A percentile compares a stretch with the other conserved stretches of the same genome.
phyloP scores from a whole-genome alignment of 1,140 invertebrate genomes.

The Zaprionus vittiger region DNA sequence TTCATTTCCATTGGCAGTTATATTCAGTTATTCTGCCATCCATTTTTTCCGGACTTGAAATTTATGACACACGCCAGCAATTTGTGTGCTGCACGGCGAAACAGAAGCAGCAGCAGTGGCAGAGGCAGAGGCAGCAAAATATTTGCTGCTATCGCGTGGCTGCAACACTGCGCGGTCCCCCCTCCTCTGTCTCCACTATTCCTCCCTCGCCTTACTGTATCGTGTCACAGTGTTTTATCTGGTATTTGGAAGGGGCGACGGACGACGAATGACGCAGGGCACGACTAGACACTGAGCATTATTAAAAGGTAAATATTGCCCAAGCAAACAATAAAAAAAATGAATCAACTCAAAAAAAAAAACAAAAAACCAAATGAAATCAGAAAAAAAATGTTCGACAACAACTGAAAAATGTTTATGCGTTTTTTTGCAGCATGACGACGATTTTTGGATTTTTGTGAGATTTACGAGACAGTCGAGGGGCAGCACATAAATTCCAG shows the following conservation, averaged over 20 bases:
- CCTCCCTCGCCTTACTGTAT: not conserved
- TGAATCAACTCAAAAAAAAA: slow-evolving; percentile 18
- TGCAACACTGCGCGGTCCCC: slow-evolving; percentile 37
- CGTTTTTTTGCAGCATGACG: slow-evolving; percentile 59
- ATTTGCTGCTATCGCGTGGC: slow-evolving; percentile 52
- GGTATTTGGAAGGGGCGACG: slow-evolving; percentile 38
- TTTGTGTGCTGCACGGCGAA: slow-evolving; percentile 51
- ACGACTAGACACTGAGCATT: slow-evolving; percentile 60
- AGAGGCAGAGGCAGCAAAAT: slow-evolving; percentile 12
- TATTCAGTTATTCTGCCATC: slow-evolving; percentile 45
- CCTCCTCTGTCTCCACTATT: not conserved
- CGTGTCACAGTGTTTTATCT: slow-evolving; percentile 19
- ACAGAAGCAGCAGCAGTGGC: slow-evolving; percentile 3
- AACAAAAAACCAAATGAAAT: slow-evolving; percentile 18
- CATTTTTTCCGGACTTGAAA: slow-evolving; percentile 53
- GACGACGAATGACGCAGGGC: not conserved
- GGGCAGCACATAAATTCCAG: slow-evolving; percentile 73
- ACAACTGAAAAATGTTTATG: slow-evolving; percentile 70
- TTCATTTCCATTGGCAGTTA: slow-evolving; percentile 48
- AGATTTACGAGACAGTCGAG: slow-evolving; percentile 76
- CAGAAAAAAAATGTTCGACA: slow-evolving; percentile 69
- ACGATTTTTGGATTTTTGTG: slow-evolving; percentile 54
- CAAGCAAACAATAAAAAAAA: slow-evolving; percentile 61
- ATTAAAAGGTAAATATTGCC: slow-evolving; percentile 80
- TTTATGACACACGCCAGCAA: slow-evolving; percentile 70